Conservation (phyloP, 2,113 vertebrate genomes). For the Taurulus bubalis region DNA sequence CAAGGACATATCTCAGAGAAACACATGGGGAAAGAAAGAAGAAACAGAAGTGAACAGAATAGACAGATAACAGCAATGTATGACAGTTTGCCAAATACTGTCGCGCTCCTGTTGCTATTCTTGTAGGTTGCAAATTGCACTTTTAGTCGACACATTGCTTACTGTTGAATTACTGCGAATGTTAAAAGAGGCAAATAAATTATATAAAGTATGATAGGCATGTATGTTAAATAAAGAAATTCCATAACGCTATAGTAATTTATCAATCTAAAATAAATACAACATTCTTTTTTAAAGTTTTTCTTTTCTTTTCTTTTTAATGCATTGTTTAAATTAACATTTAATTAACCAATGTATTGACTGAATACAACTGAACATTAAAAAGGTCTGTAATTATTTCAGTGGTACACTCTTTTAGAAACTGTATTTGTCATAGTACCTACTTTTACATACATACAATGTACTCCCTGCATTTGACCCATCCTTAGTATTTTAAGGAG, state of each 20-base stretch:
- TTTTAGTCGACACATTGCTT: not conserved
- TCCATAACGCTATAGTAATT: too few species aligned
- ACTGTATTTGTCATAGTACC: too few species aligned
- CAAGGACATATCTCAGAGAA: not conserved
- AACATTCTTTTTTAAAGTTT: not conserved
- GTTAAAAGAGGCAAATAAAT: not conserved
- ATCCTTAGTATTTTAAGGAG: too few species aligned
- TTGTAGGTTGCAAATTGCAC: not conserved
- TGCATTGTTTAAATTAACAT: not conserved
- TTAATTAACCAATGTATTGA: not conserved
- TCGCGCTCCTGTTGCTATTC: not conserved
- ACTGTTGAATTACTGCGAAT: not conserved
- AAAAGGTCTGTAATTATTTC: not conserved
- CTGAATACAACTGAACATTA: not conserved
- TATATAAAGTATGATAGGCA: not conserved
- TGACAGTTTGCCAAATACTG: conserved; percentile 10
- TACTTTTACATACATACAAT: too few species aligned
- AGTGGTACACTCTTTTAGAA: not conserved
- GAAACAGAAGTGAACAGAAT: not conserved
- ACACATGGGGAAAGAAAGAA: not conserved
- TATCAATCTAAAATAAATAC: not conserved
- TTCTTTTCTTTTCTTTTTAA: not conserved
- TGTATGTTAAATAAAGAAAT: not conserved
- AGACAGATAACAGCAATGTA: not conserved
- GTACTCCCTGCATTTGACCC: too few species aligned